Evolutionary conservation across 2,888 invertebrate genomes (phyloP), one percentile per base, ranked within the genome.

Genomic region (Limnephilus lunatus): DNA sequence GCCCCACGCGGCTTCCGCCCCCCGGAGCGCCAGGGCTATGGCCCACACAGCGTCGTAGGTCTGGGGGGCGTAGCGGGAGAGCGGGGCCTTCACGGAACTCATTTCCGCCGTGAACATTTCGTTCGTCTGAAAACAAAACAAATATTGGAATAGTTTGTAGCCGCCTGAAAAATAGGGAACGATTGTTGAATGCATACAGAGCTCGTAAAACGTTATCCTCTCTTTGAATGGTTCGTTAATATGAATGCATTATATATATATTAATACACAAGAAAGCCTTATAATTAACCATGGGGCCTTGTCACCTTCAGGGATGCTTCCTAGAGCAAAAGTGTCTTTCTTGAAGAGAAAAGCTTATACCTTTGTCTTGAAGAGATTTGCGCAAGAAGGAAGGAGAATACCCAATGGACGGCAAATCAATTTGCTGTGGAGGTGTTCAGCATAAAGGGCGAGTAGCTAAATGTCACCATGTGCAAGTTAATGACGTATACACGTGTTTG

Each of bases 41-140:
- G 98, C 97, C 99, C 99, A 99, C 0, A 99, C 97, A 0, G 99
- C 98, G 94, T 99, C 99, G 95, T 98, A 99, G 0, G 98, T 97
- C 94, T 98, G 98, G 0, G 97, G 97, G 0, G 98, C 98, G 95
- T 97, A 98, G 91, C 96, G 96, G 0, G 97, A 97, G 3, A 97
- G 95, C 0, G 96, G 94, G 0, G 96, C 96, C 0, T 96, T 96
- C 44, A 95, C 95, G 3, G 95, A 95, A 48, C 96, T 95, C 95
- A 97, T 96, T 94, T 97, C 97, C 4, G 95, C 95, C 82, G 96
- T 95, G 94, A 98, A 98, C 95, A 97, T 97, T 92, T 96, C 95
- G 94, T 97, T 97, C 1, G 97, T 97, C 97, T 98, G 95, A 14
- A 94, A 94, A 92, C 89, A 92, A 92, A 90, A 93, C 85, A 91